Conservation (phyloP, 1,140 invertebrate genomes). For the Lethrus apterus region DNA sequence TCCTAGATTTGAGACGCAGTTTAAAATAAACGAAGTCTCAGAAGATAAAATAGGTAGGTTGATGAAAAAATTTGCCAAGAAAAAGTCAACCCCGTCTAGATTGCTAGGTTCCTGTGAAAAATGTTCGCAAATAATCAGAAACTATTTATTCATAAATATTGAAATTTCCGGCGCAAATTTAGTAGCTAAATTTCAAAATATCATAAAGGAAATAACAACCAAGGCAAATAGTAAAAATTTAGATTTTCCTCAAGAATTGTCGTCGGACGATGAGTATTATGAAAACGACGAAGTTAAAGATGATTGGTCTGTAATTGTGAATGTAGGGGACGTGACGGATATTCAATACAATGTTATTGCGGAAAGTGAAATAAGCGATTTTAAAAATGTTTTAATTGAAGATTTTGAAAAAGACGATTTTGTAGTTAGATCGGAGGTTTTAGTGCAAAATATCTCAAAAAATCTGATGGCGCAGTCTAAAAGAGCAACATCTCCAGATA, state of each 20-base stretch:
- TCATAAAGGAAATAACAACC: neutral
- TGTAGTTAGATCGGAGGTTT: neutral
- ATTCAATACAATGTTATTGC: neutral
- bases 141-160: constrained; percentile 2
- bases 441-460: neutral
- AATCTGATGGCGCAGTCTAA: neutral
- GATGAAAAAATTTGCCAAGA: neutral
- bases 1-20: neutral
- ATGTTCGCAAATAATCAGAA: neutral
- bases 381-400: constrained; percentile 1
- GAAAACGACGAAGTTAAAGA: neutral
- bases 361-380: constrained; percentile 2
- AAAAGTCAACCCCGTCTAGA: neutral
- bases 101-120: neutral
- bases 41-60: neutral
- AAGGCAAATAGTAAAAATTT: neutral
- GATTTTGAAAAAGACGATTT: constrained; percentile 4
- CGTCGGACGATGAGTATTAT: neutral
- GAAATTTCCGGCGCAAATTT: neutral
- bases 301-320: neutral
- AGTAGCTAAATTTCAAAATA: neutral
- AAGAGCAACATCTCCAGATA: neutral
- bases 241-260: neutral
- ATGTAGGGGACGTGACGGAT: neutral
- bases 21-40: too few species aligned